Base-by-base conservation (phyloP, 2,113 vertebrate species). In the Syngnathus floridae region DNA sequence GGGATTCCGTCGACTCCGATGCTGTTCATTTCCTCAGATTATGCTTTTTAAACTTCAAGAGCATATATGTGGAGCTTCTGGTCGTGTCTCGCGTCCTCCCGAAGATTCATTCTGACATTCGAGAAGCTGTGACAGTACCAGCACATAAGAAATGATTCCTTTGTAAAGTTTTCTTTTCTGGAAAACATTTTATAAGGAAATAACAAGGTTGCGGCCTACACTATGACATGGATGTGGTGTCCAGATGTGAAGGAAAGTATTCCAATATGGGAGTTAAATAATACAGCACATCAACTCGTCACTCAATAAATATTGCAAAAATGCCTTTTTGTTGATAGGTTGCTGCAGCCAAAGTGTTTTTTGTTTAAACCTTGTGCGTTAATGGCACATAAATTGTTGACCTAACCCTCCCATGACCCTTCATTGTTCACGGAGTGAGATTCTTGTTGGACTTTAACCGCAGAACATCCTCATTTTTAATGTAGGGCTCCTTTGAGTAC, bases 81-180 rank as follows among this genome's bases (percentile, higher is more conserved):
- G 41, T 31, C 11, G 19, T 41, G 19, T 40, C 22, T 41, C 19
- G 4, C 37, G 40, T 7, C 37, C 37, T 22, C 10, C 21, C 67
- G 41, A 54, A 61, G 63, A 64, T 68, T 66, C 62, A 61, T 35
- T 31, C 41, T 2, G 16, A 67, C n/a, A 2, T 35, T 35, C 35
- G 36, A 67, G 49, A 68, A 73, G 64, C 54, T 68, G 59, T 78
- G 73, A 66, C 74, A 56, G 31, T 72, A 65, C 8, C 54, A 78
- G 60, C 11, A 54, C 11, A 54, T 10, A 26, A 54, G 69, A 84
- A 83, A 81, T 45, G 41, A 22, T 54, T 22, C 49, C n/a, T 75
- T 67, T 74, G 57, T 66, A 74, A 73, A 74, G 70, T 71, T 68
- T 72, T 76, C 69, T 67, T 31, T 60, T 79, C 68, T 86, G 73